Evolutionary conservation across 2,888 invertebrate species (phyloP).

Genomic region (Orgyia antiqua): DNA sequence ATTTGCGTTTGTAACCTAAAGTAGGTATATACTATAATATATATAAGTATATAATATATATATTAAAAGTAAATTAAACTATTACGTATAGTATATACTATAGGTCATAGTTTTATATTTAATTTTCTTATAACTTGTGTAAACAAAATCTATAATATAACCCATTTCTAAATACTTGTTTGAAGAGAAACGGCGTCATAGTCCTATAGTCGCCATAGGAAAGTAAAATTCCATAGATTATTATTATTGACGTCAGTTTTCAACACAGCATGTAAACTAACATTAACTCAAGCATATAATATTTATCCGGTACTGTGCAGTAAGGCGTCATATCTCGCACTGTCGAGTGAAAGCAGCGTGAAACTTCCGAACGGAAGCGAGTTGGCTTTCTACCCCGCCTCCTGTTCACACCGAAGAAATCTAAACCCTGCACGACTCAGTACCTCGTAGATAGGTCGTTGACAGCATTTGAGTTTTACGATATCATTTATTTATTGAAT

Average conservation of each 20-base stretch:
- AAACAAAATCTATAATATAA: no score
- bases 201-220: no score
- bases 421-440: conserved; percentile 43
- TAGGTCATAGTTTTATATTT: no score
- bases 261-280: conserved; percentile 26
- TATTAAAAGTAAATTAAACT: no score
- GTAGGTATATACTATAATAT: no score
- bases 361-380: conserved; percentile 70
- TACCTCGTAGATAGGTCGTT: conserved; percentile 24
- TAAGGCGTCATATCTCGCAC: conserved; percentile 43
- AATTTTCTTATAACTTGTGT: no score
- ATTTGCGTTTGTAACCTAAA: no score
- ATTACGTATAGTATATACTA: no score
- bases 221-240: neutral
- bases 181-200: no score
- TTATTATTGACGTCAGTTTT: no score
- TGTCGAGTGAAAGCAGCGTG: conserved; percentile 67
- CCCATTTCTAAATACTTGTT: no score
- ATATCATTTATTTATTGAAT: conserved; percentile 24
- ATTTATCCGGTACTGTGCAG: conserved; percentile 35
- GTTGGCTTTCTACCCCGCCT: conserved; percentile 71
- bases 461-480: conserved; percentile 24
- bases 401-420: conserved; percentile 47
- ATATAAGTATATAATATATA: no score
- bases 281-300: conserved; percentile 40